Evolutionary conservation across 2,113 vertebrate species (phyloP).

Genomic region (Amblyopsis rosae): DNA sequence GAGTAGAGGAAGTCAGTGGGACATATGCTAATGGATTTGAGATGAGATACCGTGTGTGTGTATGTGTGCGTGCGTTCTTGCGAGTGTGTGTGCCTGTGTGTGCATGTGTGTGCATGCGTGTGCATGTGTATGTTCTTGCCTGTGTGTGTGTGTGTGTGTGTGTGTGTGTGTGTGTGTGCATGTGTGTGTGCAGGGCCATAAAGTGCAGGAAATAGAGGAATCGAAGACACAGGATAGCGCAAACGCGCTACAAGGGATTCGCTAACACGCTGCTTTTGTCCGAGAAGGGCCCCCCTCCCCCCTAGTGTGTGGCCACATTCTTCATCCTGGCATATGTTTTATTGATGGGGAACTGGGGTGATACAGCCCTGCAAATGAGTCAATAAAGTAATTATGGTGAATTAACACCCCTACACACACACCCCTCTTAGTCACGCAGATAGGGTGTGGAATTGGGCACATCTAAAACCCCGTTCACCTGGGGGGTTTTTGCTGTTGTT

Average conservation of each 20-base stretch:
- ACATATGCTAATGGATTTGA: no score
- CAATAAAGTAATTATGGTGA: slow-evolving; percentile 80
- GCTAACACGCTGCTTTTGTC: slow-evolving; percentile 60
- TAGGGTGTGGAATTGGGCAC: slow-evolving; percentile 49
- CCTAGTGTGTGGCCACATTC: slow-evolving; percentile 65
- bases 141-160: no score
- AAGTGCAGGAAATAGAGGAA: background rate
- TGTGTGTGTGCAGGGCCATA: background rate
- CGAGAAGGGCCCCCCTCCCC: slow-evolving; percentile 57
- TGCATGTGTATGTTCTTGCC: no score
- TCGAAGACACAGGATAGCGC: slow-evolving; percentile 11
- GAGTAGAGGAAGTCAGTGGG: background rate
- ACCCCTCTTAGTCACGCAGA: slow-evolving; percentile 53
- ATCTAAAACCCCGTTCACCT: slow-evolving; percentile 64
- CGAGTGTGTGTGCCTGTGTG: slow-evolving; percentile 7
- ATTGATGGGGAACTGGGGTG: slow-evolving; percentile 75
- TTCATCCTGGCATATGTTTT: slow-evolving; percentile 77
- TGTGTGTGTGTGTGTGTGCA: background rate
- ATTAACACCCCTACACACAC: slow-evolving; percentile 65
- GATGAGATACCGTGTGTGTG: background rate
- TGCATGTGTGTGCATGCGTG: background rate
- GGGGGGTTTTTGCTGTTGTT: background rate
- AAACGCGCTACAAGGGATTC: slow-evolving; percentile 49
- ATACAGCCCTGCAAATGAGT: slow-evolving; percentile 74
- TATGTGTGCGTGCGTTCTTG: slow-evolving; percentile 1